Evolutionary conservation across 2,113 vertebrate species (phyloP).

Genomic region (Esox niger): DNA sequence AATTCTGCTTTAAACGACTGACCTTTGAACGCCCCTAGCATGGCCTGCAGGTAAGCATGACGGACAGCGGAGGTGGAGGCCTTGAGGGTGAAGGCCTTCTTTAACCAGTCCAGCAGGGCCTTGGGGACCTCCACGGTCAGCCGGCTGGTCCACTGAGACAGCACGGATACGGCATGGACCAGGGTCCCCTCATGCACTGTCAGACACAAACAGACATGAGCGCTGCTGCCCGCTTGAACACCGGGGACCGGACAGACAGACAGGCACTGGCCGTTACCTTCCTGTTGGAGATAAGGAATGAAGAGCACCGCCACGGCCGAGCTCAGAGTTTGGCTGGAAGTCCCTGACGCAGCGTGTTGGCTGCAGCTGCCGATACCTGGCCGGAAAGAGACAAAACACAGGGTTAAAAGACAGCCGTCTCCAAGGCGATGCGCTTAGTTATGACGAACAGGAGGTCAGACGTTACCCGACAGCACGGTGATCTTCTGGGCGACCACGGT

Average conservation of each 20-base stretch:
- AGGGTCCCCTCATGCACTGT: constrained; percentile 92
- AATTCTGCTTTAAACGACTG: no score
- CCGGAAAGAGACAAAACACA: not conserved
- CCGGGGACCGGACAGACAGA: not conserved
- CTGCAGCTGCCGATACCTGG: constrained; percentile 91
- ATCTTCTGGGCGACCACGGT: constrained; percentile 93
- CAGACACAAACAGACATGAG: not conserved
- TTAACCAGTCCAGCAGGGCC: constrained; percentile 87
- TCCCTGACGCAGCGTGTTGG: constrained; percentile 85
- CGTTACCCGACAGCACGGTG: constrained; percentile 90
- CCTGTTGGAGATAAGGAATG: constrained; percentile 94
- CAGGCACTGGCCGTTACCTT: constrained; percentile 74
- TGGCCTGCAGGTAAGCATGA: constrained; percentile 90
- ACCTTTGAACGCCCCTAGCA: constrained; percentile 93
- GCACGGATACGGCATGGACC: constrained; percentile 86
- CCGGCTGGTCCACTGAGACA: constrained; percentile 89
- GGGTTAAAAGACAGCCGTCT: not conserved
- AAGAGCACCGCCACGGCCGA: constrained; percentile 82
- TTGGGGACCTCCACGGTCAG: constrained; percentile 84
- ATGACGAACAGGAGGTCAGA: not conserved
- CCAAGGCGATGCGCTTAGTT: not conserved
- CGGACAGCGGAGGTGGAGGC: constrained; percentile 88
- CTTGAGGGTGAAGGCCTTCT: constrained; percentile 94
- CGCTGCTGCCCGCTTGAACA: not conserved
- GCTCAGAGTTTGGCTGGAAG: constrained; percentile 86